phyloP scores from a whole-genome alignment of 2,888 invertebrate species.

The Chromoteleia sp. region DNA sequence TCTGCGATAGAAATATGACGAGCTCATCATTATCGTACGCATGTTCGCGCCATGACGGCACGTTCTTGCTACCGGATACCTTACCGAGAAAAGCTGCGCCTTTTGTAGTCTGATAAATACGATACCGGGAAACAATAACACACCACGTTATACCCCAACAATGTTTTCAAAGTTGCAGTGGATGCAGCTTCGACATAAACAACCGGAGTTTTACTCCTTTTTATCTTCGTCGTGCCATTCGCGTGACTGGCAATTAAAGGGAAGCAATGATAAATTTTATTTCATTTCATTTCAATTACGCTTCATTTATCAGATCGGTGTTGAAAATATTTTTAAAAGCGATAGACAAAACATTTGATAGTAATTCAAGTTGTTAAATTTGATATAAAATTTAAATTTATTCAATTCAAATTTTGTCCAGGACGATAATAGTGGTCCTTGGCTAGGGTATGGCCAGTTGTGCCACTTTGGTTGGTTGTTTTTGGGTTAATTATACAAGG shows the following conservation, averaged over 20 bases:
- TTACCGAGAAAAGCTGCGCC: constrained; percentile 68
- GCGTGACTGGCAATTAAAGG: constrained; percentile 11
- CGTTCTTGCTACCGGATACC: constrained; percentile 71
- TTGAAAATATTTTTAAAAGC: no score
- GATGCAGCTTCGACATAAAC: constrained; percentile 50
- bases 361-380: no score
- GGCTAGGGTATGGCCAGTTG: no score
- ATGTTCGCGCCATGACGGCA: constrained; percentile 58
- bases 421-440: no score
- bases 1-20: constrained; percentile 42
- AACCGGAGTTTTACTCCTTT: constrained; percentile 14
- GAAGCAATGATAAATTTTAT: constrained; percentile 16
- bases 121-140: constrained; percentile 66
- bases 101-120: constrained; percentile 63
- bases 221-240: constrained; percentile 27
- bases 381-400: no score
- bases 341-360: no score
- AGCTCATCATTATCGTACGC: constrained; percentile 55
- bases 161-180: constrained; percentile 49
- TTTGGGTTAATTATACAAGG: no score
- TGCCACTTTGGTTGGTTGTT: no score
- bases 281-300: no score
- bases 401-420: no score
- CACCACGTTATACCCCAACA: constrained; percentile 8
- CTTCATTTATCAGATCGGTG: no score